phyloP scores from a whole-genome alignment of 1,140 invertebrate genomes.

The Platyscapa corneri region DNA sequence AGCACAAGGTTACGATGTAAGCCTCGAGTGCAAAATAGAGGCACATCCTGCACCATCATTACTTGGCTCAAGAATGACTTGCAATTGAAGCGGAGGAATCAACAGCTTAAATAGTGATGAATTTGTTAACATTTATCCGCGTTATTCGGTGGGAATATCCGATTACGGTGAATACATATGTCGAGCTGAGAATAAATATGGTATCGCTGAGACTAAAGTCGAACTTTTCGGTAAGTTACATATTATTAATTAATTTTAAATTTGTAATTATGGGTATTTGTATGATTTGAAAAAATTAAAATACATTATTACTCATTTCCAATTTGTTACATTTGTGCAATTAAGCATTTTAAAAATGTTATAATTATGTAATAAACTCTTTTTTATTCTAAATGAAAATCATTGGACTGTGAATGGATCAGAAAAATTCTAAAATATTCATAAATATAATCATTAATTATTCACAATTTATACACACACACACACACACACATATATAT shows the following conservation, averaged over 20 bases:
- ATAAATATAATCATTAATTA: too few relatives aligned
- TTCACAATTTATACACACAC: too few relatives aligned
- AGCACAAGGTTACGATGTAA: conserved; percentile 10
- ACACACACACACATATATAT: too few relatives aligned
- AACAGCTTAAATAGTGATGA: background rate
- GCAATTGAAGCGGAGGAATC: conserved; percentile 1
- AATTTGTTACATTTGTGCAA: too few relatives aligned
- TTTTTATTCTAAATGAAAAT: too few relatives aligned
- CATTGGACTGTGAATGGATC: too few relatives aligned
- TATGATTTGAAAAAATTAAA: too few relatives aligned
- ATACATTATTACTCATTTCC: too few relatives aligned
- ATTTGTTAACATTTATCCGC: conserved; percentile 1
- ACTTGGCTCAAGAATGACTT: conserved; percentile 11
- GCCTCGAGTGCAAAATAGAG: conserved; percentile 46
- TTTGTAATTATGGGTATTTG: too few relatives aligned
- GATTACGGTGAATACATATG: conserved; percentile 45
- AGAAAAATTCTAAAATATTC: too few relatives aligned
- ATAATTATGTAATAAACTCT: too few relatives aligned
- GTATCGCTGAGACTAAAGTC: conserved; percentile 29
- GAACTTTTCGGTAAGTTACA: conserved; percentile 45
- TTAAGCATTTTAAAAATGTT: too few relatives aligned
- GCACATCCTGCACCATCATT: conserved; percentile 23
- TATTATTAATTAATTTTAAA: background rate
- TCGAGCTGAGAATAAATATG: conserved; percentile 31
- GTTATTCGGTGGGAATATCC: background rate